Base-by-base conservation (phyloP, 2,797 vertebrate genomes). In the Premnoplex brunnescens region DNA sequence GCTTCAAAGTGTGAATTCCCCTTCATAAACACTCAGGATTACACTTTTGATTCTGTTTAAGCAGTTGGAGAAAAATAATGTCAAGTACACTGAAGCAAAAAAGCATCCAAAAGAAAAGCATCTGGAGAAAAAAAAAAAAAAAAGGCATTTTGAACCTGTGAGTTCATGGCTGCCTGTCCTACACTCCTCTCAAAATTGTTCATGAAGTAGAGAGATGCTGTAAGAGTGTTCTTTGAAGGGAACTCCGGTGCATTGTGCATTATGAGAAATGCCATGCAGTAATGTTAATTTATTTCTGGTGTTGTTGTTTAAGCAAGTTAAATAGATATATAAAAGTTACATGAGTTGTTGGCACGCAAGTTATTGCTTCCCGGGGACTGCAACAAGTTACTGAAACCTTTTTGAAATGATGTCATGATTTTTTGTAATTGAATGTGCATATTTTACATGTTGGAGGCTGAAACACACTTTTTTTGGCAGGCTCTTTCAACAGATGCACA, bases 321-420 rank as follows among this genome's bases (percentile, higher is more conserved):
- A 93, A 86, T 36, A 81, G 59, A 68, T 78, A 52, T 52, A 92
- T 81, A 85, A 89, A 94, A 74, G 44, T 83, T 89, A 64, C 89
- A 86, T 95, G 95, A 95, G 88, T 56, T 78, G 48, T 81, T 97
- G 91, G 75, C 75, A 85, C 39, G 52, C 43, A 85, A 83, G 48
- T 91, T 41, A 43, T 71, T 91, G 79, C 56, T 92, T 97, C 71
- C 59, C 60, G 71, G 78, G 94, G 81, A 88, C 26, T 75, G 20
- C 51, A 84, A 74, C 39, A 96, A 95, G 30, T 95, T 78, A 88
- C 58, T 71, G 81, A 95, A 97, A 86, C 79, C 58, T 55, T 91
- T 89, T 74, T 89, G 91, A 95, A 96, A 96, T 96, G n/a, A 97
- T 95, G 88, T 96, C 93, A 95, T 62, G 43, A 85, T 93, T 93